These are phyloP conservation scores for Bombus fervidus DNA, from an alignment of 1,140 invertebrate genomes.

Conservation along the genomic window DNA sequence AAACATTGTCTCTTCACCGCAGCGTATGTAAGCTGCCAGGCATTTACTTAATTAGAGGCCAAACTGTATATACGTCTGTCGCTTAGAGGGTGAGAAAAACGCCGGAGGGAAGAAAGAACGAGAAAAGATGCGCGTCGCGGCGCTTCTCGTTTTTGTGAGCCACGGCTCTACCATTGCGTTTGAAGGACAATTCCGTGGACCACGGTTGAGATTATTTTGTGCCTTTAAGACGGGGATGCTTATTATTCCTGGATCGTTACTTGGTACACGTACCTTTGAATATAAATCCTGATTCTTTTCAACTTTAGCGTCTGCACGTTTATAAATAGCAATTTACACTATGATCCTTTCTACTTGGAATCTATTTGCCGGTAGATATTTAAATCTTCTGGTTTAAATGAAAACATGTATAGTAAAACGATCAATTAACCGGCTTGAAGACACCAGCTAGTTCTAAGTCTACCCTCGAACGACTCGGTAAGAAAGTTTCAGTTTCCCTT, in stretches of 20 bases:
- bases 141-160: background rate
- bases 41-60: slow-evolving; percentile 65
- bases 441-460: background rate
- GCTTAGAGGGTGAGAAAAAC: slow-evolving; percentile 32
- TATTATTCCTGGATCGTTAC: background rate
- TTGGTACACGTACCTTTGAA: background rate
- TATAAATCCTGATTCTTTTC: background rate
- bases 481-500: slow-evolving; percentile 27
- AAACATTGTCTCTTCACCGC: slow-evolving; percentile 53
- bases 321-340: background rate
- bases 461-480: background rate
- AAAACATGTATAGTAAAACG: background rate
- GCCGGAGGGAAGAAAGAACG: background rate
- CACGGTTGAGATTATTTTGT: background rate
- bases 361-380: background rate
- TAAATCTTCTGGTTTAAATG: background rate
- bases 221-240: too few species aligned
- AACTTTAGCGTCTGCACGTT: background rate
- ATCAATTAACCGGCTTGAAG: slow-evolving; percentile 34
- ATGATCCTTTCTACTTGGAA: background rate
- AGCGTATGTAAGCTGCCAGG: slow-evolving; percentile 41
- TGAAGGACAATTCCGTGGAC: slow-evolving; percentile 27
- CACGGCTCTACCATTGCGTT: background rate
- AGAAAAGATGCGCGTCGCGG: slow-evolving; percentile 32
- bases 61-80: slow-evolving; percentile 28